phyloP scores from a whole-genome alignment of 2,113 vertebrate species.

The Strix aluco region DNA sequence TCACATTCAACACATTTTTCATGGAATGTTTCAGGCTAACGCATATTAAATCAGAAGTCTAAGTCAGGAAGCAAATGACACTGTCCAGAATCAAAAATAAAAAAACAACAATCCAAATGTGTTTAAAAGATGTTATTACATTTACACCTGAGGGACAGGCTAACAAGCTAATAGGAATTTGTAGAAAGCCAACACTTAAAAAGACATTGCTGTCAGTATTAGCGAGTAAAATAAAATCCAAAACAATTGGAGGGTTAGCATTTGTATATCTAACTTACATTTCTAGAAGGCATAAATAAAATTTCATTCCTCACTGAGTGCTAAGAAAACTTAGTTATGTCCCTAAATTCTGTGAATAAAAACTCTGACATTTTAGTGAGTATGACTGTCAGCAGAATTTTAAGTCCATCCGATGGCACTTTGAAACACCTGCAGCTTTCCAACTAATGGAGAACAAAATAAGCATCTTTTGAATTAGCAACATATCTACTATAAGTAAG shows the following conservation, averaged over 20 bases:
- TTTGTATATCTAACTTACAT: neutral
- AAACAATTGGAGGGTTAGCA: neutral
- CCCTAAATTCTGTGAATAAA: neutral
- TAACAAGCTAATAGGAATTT: neutral
- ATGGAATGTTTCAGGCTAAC: neutral
- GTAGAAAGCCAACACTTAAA: neutral
- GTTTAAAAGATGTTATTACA: neutral
- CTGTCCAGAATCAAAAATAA: neutral
- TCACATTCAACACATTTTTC: neutral
- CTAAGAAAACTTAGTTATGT: neutral
- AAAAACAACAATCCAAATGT: neutral
- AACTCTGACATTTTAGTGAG: neutral
- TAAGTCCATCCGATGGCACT: neutral
- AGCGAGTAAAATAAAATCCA: neutral
- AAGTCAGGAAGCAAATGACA: constrained; percentile 3
- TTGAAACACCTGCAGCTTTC: neutral
- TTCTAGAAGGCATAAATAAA: neutral
- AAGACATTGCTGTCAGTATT: neutral
- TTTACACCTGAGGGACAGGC: neutral
- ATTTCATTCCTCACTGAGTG: neutral
- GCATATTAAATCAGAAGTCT: constrained; percentile 21
- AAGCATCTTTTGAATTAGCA: neutral
- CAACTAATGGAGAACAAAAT: neutral
- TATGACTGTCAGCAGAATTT: neutral
- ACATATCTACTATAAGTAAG: neutral